Conservation (phyloP, 2,888 invertebrate species). For the Beris chalybata region DNA sequence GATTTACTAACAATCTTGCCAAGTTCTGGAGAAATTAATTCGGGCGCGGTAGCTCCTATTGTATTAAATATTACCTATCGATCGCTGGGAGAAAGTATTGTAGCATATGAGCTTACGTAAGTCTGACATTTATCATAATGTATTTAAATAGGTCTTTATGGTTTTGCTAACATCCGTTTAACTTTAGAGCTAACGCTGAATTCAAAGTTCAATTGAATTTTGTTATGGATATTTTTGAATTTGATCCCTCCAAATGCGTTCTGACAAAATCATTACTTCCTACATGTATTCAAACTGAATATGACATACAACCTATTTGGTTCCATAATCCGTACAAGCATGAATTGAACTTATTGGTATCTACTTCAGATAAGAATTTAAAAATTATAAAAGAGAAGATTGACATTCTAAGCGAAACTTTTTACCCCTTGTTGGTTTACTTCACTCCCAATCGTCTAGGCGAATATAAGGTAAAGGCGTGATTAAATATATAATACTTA, state of each 20-base stretch:
- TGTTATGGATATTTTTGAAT: slow-evolving; percentile 26
- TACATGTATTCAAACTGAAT: slow-evolving; percentile 11
- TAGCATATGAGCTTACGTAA: slow-evolving; percentile 34
- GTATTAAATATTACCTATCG: slow-evolving; percentile 27
- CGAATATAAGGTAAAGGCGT: slow-evolving; percentile 12
- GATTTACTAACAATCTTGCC: slow-evolving; percentile 28
- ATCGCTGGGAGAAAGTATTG: slow-evolving; percentile 22
- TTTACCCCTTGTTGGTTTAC: slow-evolving; percentile 14
- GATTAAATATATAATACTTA: not conserved
- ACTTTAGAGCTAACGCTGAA: slow-evolving; percentile 1
- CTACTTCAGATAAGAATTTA: not conserved
- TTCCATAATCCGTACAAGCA: slow-evolving; percentile 34
- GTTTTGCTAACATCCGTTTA: not conserved
- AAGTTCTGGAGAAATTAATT: not conserved
- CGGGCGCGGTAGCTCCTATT: not conserved
- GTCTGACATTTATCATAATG: not conserved
- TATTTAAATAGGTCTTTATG: not conserved
- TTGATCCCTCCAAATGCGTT: slow-evolving; percentile 35
- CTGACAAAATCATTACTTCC: slow-evolving; percentile 33
- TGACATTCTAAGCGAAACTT: not conserved
- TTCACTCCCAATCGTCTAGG: slow-evolving; percentile 10
- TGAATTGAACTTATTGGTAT: slow-evolving; percentile 31
- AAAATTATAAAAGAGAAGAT: slow-evolving; percentile 7
- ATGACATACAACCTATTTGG: slow-evolving; percentile 35
- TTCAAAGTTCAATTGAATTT: slow-evolving; percentile 28